Conservation (phyloP, 2,113 vertebrate species). For the Microtus pennsylvanicus region DNA sequence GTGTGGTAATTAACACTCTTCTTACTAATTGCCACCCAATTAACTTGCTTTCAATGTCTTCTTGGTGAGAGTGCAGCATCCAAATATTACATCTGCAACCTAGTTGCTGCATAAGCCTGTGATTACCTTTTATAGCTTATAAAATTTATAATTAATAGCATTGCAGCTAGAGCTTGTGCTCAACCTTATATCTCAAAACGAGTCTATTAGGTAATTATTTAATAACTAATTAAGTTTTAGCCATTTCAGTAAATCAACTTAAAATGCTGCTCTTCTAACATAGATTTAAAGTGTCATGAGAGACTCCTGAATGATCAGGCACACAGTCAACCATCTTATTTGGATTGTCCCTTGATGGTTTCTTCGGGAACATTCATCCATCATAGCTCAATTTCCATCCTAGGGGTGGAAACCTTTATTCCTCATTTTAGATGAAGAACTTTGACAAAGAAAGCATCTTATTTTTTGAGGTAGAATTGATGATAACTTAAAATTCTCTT, state of each 20-base stretch:
- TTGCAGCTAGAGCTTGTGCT: conserved; percentile 60
- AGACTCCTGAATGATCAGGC: conserved; percentile 53
- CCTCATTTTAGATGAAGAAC: neutral
- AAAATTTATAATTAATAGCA: conserved; percentile 79
- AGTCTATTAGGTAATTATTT: conserved; percentile 69
- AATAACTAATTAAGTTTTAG: conserved; percentile 77
- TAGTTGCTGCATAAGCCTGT: conserved; percentile 68
- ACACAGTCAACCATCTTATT: conserved; percentile 37
- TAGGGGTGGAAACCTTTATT: neutral
- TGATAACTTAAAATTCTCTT: conserved; percentile 51
- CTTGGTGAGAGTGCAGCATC: conserved; percentile 70
- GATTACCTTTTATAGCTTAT: conserved; percentile 80
- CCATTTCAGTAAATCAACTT: conserved; percentile 72
- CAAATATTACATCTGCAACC: conserved; percentile 78
- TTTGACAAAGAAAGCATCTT: neutral
- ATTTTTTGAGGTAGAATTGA: conserved; percentile 58
- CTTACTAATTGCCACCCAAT: conserved; percentile 84
- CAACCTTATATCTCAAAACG: conserved; percentile 71
- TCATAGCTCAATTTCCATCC: neutral
- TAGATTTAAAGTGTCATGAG: conserved; percentile 66
- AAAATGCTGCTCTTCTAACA: conserved; percentile 44
- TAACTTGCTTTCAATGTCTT: conserved; percentile 81
- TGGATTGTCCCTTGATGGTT: neutral
- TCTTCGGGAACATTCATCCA: conserved; percentile 48
- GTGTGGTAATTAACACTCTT: conserved; percentile 83